Percentiles rank a stretch among this genome's conserved stretches.
Conservation (phyloP, 2,113 vertebrate genomes). For the Perca fluviatilis region DNA sequence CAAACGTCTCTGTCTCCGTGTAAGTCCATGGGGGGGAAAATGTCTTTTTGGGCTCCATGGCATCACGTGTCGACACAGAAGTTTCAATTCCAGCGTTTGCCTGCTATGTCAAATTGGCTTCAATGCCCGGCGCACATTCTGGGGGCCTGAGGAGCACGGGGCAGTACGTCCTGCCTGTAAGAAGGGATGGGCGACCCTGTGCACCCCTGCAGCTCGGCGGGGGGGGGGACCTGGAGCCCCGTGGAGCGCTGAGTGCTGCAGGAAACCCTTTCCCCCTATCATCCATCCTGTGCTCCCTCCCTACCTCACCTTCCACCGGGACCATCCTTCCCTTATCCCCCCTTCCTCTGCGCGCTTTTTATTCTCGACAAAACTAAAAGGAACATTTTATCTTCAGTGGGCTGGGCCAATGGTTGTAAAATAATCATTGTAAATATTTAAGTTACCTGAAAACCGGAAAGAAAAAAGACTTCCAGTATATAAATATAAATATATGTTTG, state of each 20-base stretch:
- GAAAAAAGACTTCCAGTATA: conserved; percentile 50
- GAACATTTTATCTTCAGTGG: conserved; percentile 68
- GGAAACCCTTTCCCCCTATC: background rate
- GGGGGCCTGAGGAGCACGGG: background rate
- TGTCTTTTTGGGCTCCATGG: no score
- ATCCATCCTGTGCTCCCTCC: conserved; percentile 15
- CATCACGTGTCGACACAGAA: no score
- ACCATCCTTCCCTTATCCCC: conserved; percentile 42
- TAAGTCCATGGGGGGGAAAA: no score
- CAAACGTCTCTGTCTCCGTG: no score
- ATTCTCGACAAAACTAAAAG: conserved; percentile 58
- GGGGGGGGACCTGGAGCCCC: conserved; percentile 11
- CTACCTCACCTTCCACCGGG: conserved; percentile 28
- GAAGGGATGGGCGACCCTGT: background rate
- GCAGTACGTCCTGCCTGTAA: background rate
- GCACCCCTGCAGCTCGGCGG: background rate
- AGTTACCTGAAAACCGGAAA: conserved; percentile 61
- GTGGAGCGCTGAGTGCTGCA: conserved; percentile 24
- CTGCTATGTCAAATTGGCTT: no score
- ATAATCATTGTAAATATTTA: conserved; percentile 88
- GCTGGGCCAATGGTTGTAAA: conserved; percentile 82
- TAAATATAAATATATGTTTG: conserved; percentile 61
- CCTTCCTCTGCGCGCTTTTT: conserved; percentile 54
- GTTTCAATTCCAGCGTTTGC: no score
- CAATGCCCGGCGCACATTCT: no score